These are phyloP conservation scores for Halcyon chelicuti DNA, from an alignment of 2,797 vertebrate species.

Conservation along the genomic window DNA sequence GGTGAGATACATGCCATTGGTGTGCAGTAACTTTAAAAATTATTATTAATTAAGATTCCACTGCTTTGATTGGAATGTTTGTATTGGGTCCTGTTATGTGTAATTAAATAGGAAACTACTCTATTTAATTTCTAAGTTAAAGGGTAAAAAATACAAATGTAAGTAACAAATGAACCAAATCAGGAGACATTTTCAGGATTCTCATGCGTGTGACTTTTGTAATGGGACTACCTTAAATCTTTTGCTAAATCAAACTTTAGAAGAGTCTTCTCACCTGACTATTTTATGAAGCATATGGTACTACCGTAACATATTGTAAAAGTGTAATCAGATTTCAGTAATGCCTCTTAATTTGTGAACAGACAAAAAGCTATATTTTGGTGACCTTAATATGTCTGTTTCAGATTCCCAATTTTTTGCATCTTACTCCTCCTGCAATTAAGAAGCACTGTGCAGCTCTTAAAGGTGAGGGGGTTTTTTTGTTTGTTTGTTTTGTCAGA, in stretches of 20 bases:
- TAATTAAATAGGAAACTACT: not conserved
- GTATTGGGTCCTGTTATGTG: not conserved
- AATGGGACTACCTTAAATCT: not conserved
- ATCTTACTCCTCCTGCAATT: constrained; percentile 94
- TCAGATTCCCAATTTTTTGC: constrained; percentile 97
- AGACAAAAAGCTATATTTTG: not conserved
- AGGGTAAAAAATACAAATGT: not conserved
- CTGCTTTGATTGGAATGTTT: not conserved
- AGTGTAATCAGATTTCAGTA: not conserved
- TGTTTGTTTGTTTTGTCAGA: not conserved
- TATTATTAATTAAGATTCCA: not conserved
- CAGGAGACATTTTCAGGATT: not conserved
- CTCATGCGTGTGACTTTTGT: not conserved
- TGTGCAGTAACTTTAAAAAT: not conserved
- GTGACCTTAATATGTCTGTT: constrained; percentile 56
- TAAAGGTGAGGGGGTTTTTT: constrained; percentile 81
- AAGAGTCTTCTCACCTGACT: not conserved
- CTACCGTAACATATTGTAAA: not conserved
- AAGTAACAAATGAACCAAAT: not conserved
- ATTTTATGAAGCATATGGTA: not conserved
- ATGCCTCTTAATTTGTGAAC: not conserved
- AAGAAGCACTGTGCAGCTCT: constrained; percentile 94
- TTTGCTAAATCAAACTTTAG: not conserved
- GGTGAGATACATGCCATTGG: constrained; percentile 69
- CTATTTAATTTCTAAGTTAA: not conserved